Evolutionary conservation across 2,113 vertebrate genomes (phyloP).

Genomic region (Pelecanoides urinatrix): DNA sequence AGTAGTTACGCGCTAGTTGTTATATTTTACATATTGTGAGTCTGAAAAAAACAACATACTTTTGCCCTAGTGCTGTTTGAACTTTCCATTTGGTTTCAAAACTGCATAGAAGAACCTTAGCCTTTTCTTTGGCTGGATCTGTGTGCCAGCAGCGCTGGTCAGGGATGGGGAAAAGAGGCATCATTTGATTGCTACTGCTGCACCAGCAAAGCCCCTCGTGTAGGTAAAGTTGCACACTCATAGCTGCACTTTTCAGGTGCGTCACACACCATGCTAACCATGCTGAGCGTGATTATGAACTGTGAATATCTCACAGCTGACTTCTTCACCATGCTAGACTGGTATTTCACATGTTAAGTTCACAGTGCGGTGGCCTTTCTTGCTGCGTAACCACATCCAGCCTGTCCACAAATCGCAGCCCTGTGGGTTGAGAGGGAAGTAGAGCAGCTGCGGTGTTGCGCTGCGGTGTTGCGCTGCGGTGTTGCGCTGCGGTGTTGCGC

Average conservation of each 20-base stretch:
- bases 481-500: accelerated
- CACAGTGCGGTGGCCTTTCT: background rate
- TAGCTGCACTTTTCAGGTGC: background rate
- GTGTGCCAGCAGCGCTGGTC: background rate
- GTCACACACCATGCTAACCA: background rate
- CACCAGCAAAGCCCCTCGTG: background rate
- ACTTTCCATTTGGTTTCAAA: background rate
- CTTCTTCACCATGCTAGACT: background rate
- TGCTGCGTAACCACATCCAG: background rate
- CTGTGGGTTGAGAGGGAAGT: accelerated
- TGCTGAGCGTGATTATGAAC: background rate
- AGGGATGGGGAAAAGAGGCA: background rate
- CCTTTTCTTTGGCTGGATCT: background rate
- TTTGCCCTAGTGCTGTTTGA: background rate
- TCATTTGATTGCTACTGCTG: background rate
- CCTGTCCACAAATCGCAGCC: background rate
- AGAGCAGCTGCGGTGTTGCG: accelerated
- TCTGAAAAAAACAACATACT: background rate
- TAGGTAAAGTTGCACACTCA: background rate
- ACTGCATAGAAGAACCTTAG: background rate
- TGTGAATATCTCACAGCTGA: background rate
- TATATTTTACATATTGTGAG: background rate
- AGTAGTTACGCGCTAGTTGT: background rate
- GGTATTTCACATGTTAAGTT: background rate
- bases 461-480: accelerated